Evolutionary conservation across 2,888 invertebrate species (phyloP).

Genomic region (Alcis repandata): DNA sequence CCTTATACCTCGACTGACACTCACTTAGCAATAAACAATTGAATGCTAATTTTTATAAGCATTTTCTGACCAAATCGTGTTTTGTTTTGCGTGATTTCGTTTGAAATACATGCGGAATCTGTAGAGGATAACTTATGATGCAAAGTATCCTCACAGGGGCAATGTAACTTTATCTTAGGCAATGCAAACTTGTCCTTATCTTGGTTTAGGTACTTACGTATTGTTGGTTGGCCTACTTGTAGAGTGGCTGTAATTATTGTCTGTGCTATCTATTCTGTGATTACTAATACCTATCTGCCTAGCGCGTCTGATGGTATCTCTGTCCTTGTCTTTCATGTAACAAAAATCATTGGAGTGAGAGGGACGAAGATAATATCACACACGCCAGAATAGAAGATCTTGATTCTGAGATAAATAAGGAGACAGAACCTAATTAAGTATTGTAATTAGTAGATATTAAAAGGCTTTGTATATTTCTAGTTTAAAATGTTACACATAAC

Average conservation of each 20-base stretch:
- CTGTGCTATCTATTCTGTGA: conserved; percentile 7
- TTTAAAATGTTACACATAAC: background rate
- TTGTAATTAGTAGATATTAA: background rate
- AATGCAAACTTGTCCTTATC: conserved; percentile 13
- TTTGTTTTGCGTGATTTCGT: no score
- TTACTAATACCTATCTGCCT: background rate
- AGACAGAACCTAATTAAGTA: conserved; percentile 1
- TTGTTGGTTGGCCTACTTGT: conserved; percentile 5
- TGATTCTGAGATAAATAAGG: background rate
- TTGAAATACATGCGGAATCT: no score
- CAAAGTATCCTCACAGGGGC: conserved; percentile 7
- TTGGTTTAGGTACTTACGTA: background rate
- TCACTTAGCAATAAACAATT: no score
- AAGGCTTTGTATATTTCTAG: background rate
- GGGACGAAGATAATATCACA: no score
- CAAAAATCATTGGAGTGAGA: no score
- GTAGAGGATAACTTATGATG: background rate
- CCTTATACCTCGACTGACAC: no score
- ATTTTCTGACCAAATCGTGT: no score
- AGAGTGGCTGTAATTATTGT: conserved; percentile 1
- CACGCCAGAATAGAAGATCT: no score
- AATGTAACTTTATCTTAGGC: conserved; percentile 25
- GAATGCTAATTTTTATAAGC: no score
- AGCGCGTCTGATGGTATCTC: no score
- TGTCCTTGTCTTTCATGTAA: no score